Evolutionary conservation across 1,140 invertebrate species (phyloP).

Genomic region (Danaus melanippus): DNA sequence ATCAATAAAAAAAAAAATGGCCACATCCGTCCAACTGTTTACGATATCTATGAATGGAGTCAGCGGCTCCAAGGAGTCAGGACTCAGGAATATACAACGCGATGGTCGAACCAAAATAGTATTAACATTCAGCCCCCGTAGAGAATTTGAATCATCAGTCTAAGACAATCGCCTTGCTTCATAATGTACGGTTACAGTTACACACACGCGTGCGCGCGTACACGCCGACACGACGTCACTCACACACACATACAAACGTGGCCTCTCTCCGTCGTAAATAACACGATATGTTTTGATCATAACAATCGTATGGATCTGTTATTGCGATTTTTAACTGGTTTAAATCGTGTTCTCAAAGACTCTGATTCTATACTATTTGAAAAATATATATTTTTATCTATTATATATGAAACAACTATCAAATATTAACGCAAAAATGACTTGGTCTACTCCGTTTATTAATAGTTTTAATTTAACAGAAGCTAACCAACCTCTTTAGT

Average conservation of each 20-base stretch:
- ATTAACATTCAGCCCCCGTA: slow-evolving; percentile 31
- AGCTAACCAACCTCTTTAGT: too few relatives aligned
- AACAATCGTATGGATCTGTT: slow-evolving; percentile 41
- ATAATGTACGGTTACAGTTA: too few relatives aligned
- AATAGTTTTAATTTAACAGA: too few relatives aligned
- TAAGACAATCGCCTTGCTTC: too few relatives aligned
- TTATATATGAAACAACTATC: too few relatives aligned
- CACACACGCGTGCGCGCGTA: not conserved
- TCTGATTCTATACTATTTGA: too few relatives aligned
- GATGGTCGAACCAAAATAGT: slow-evolving; percentile 50
- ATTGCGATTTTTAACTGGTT: slow-evolving; percentile 28
- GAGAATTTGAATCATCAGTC: slow-evolving; percentile 12
- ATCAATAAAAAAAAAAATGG: slow-evolving; percentile 18
- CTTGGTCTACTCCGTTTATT: too few relatives aligned
- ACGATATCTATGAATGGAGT: slow-evolving; percentile 32
- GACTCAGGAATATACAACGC: slow-evolving; percentile 39
- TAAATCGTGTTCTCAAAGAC: not conserved
- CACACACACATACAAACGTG: slow-evolving; percentile 34
- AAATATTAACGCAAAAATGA: too few relatives aligned
- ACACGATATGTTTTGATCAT: slow-evolving; percentile 49
- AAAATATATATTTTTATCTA: too few relatives aligned
- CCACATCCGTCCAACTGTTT: slow-evolving; percentile 7
- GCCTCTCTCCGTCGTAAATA: slow-evolving; percentile 56
- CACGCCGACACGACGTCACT: slow-evolving; percentile 58
- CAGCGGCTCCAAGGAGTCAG: slow-evolving; percentile 15